Evolutionary conservation across 2,888 invertebrate species (phyloP), one percentile per base, ranked within the genome.

Genomic region (Liopterus haemorrhoidalis): DNA sequence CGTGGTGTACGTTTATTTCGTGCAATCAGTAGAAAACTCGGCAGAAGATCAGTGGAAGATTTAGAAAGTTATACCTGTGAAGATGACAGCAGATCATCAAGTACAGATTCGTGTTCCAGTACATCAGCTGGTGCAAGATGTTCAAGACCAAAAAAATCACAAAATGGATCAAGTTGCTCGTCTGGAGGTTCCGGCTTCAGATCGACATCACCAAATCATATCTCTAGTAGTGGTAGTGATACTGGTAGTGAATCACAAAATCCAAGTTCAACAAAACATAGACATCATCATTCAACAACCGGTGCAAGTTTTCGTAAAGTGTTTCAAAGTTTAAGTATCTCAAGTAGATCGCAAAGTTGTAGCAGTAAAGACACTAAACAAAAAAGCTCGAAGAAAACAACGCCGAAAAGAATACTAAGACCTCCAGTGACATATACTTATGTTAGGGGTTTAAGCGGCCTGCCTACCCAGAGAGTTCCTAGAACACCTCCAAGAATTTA

Each of bases 381-480:
- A 41, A 63, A 64, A 48, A 67, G 70, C 9, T 75, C 76, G 59
- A 79, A 79, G 55, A 80, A 78, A 58, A 67, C 70, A 24, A 75
- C 78, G 45, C 85, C 84, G 1, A 84, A 85, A 61, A 76, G 82
- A 55, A 88, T 89, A 50, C 71, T 88, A 5, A 74, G 89, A 25
- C 76, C 84, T 38, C 88, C 88, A 1, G 81, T 86, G 8, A 76
- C 81, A 0, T 87, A 88, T 65, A 85, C 84, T 5, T 89, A 88
- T 65, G 81, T 85, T 2, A 81, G 81, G 52, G 88, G 88, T 32
- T 73, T 86, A 51, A 87, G 87, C 5, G 88, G 88, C 6, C 68
- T 88, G 41, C 87, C 88, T 5, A 88, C 87, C 1, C 86, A 86
- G 62, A 73, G 88, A 59, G 81, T 88, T 15, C 86, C 88, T 0